These are phyloP conservation scores for Ceyx melanurus DNA, from an alignment of 2,113 vertebrate genomes.

Conservation along the genomic window DNA sequence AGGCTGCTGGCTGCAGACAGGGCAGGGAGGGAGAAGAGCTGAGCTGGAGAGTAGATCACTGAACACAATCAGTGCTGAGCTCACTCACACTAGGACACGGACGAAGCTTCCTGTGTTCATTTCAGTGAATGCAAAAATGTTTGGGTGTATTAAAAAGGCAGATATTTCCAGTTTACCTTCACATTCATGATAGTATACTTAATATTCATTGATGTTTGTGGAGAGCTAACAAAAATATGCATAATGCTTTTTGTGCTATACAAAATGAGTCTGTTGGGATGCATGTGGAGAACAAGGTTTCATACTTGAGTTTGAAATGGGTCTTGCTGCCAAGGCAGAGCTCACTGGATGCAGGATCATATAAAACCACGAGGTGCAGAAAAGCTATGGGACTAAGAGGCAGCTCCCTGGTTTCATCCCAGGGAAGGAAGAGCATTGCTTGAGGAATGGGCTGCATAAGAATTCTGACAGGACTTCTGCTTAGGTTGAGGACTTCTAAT, in stretches of 20 bases:
- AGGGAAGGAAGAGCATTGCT: not conserved
- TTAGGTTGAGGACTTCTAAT: not conserved
- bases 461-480: not conserved
- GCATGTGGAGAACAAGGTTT: not conserved
- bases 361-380: not conserved
- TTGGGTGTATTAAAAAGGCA: too few relatives aligned
- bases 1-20: too few relatives aligned
- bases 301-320: not conserved
- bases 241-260: not conserved
- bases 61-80: too few relatives aligned
- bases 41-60: too few relatives aligned
- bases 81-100: too few relatives aligned
- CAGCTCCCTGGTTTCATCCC: not conserved
- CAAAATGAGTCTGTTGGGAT: not conserved
- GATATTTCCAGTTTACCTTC: not conserved
- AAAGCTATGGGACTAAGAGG: not conserved
- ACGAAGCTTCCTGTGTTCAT: not conserved
- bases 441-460: not conserved
- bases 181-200: not conserved
- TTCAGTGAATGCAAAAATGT: not conserved
- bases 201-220: not conserved
- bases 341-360: not conserved
- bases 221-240: not conserved
- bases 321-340: not conserved
- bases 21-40: too few relatives aligned